Conservation (phyloP, 2,888 invertebrate genomes). For the Macroteleia sp. region DNA sequence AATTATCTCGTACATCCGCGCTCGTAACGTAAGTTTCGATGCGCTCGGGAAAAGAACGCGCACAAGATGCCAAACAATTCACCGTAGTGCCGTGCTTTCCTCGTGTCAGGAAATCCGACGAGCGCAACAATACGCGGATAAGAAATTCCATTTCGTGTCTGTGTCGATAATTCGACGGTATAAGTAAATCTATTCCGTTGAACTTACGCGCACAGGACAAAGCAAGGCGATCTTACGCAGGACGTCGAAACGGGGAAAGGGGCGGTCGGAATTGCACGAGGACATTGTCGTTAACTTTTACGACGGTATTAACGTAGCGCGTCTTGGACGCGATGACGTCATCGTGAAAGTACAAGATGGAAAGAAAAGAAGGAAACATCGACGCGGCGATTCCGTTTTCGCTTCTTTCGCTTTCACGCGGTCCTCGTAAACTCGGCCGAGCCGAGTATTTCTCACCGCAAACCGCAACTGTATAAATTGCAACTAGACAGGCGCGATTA, state of each 20-base stretch:
- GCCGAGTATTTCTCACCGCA: slow-evolving; percentile 16
- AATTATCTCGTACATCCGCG: slow-evolving; percentile 55
- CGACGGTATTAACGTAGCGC: slow-evolving; percentile 82
- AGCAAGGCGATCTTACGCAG: too few relatives aligned
- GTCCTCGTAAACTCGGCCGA: slow-evolving; percentile 37
- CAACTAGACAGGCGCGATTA: slow-evolving; percentile 37
- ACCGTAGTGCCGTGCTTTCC: slow-evolving; percentile 35
- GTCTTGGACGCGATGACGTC: slow-evolving; percentile 82
- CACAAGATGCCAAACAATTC: slow-evolving; percentile 53
- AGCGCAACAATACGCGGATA: slow-evolving; percentile 50
- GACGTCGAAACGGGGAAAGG: not conserved
- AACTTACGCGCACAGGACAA: slow-evolving; percentile 31
- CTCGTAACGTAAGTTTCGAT: slow-evolving; percentile 52
- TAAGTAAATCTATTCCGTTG: slow-evolving; percentile 54
- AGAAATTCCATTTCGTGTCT: slow-evolving; percentile 80
- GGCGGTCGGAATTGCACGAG: slow-evolving; percentile 77
- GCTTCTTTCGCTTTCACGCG: slow-evolving; percentile 41
- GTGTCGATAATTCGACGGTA: slow-evolving; percentile 79
- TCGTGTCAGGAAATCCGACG: slow-evolving; percentile 58
- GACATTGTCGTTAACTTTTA: slow-evolving; percentile 84
- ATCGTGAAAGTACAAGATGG: slow-evolving; percentile 68
- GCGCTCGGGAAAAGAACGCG: slow-evolving; percentile 28
- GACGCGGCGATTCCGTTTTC: too few relatives aligned
- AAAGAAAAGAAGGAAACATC: slow-evolving; percentile 70
- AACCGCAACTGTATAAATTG: slow-evolving; percentile 58